These are phyloP conservation scores for Piprites chloris DNA, from an alignment of 2,113 vertebrate genomes.

Conservation along the genomic window DNA sequence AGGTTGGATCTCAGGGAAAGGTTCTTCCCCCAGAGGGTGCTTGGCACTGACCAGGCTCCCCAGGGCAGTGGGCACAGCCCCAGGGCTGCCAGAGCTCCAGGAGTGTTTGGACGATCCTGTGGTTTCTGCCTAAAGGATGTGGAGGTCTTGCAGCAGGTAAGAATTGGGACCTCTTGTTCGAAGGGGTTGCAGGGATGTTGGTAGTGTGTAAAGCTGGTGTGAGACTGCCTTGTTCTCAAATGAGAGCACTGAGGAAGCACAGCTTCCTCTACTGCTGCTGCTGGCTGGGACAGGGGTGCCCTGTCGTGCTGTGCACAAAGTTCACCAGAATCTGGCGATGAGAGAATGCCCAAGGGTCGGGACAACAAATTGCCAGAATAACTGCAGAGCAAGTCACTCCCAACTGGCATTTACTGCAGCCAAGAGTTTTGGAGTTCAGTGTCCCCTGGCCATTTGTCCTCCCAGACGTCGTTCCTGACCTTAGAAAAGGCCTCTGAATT, in stretches of 20 bases:
- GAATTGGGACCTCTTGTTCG: background rate
- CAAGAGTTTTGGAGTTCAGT: background rate
- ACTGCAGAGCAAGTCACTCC: background rate
- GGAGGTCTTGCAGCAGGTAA: background rate
- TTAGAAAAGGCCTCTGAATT: background rate
- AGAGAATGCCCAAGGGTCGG: background rate
- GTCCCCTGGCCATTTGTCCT: conserved; percentile 3
- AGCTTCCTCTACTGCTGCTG: background rate
- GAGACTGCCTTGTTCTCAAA: background rate
- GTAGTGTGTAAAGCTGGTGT: background rate
- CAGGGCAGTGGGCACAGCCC: background rate
- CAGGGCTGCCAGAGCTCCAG: background rate
- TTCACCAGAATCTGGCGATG: background rate
- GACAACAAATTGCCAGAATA: background rate
- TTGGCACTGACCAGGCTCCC: background rate
- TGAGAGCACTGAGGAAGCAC: background rate
- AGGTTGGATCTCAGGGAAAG: no score
- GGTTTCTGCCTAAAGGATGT: background rate
- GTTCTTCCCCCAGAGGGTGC: no score
- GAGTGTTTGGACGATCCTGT: background rate
- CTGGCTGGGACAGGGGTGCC: background rate
- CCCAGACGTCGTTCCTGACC: background rate
- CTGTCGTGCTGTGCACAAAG: background rate
- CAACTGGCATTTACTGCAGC: conserved; percentile 22
- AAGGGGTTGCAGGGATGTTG: background rate